Base-by-base conservation (phyloP, 1,140 invertebrate genomes). In the Hermetia illucens region DNA sequence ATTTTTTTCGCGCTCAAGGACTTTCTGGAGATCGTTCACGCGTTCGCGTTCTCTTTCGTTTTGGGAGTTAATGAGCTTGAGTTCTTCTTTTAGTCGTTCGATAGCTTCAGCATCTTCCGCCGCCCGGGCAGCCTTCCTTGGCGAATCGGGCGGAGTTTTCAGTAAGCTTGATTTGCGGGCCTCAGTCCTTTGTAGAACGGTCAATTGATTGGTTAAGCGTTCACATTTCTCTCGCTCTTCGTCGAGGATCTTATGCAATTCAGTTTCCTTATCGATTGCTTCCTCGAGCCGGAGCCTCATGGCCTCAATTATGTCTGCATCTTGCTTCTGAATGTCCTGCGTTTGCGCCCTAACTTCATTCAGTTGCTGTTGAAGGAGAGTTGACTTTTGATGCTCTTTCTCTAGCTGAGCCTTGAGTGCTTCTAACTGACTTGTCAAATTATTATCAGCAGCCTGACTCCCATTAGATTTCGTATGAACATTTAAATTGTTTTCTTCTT, bases 261-360 rank as follows among this genome's bases (percentile, higher is more conserved):
- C 71, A 30, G 71, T 64, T 41, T 77, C 72, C 8, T 72, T 69
- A 22, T 76, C 68, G 39, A 74, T 58, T 0, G 70, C 65, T 1
- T 64, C 57, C 44, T 79, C 75, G 1, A 82, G 48, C 3, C 71
- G 67, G 10, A 68, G 64, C 27, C 71, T 66, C 43, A 79, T 61
- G 24, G 74, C 69, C 47, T 73, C 64, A 37, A 77, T 71, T 42
- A 75, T 66, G 39, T 69, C 63, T 2, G 72, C 64, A 51, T 76
- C 73, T 52, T 75, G 69, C 25, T 69, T 61, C 55, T 74, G 64
- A 12, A 68, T 64, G 8, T 66, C 53, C 12, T 64, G 55, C 12
- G 61, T 62, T 18, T 53, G 52, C 38, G 64, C 64, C 25, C 69
- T 68, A 13, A 69, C 61, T 15, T 65, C 54, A 3, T 70, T 63